Base-by-base conservation (phyloP, 1,140 invertebrate species). In the Sitodiplosis mosellana region DNA sequence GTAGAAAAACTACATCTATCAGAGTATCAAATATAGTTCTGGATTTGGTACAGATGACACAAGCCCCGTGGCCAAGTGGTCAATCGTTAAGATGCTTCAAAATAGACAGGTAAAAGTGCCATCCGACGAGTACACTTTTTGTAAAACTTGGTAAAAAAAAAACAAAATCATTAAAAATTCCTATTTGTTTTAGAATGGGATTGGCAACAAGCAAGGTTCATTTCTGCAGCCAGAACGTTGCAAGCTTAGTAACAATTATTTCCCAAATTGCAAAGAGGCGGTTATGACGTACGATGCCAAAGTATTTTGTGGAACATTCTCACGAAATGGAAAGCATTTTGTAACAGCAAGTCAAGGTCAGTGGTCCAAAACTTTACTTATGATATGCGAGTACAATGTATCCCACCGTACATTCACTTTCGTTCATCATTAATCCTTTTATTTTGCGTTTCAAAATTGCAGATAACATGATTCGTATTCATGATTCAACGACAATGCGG, bases 331-430 rank as follows among this genome's bases (percentile, higher is more conserved):
- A 15, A 72, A 75, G 53, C 69, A 76, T 53, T 81, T 87, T 54
- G 67, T 88, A 33, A 79, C 79, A 49, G 83, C 83, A 47, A 76
- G 73, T 50, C 83, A 87, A 77, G 82, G 82, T 84, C n/a, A n/a
- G n/a, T 49, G 43, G 10, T 15, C 14, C n/a, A n/a, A n/a, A 27
- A 46, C 19, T 8, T 12, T 36, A 18, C 33, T n/a, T 37, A n/a
- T n/a, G n/a, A n/a, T n/a, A n/a, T n/a, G n/a, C n/a, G n/a, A n/a
- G n/a, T n/a, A n/a, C n/a, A n/a, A n/a, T n/a, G n/a, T n/a, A n/a
- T n/a, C n/a, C n/a, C n/a, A n/a, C n/a, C n/a, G n/a, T n/a, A n/a
- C n/a, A n/a, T n/a, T n/a, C n/a, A n/a, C n/a, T n/a, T n/a, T n/a
- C n/a, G n/a, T n/a, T n/a, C n/a, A n/a, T n/a, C n/a, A n/a, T n/a